Evolutionary conservation across 2,797 vertebrate species (phyloP).

Genomic region (Mus caroli): DNA sequence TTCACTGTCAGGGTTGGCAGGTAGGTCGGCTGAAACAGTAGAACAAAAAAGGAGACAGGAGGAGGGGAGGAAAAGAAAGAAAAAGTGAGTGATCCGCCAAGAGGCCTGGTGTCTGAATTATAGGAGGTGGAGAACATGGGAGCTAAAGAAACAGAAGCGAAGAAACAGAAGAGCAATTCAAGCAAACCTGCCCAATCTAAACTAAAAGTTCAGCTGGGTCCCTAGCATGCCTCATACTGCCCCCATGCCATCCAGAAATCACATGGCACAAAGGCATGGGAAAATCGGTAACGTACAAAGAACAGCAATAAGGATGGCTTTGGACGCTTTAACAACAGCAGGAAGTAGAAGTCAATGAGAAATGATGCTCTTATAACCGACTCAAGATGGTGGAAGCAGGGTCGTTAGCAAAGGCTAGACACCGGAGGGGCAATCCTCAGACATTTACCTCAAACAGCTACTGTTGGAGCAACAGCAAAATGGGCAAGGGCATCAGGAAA

Average conservation of each 20-base stretch:
- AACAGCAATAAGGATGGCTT: neutral
- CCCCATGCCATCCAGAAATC: neutral
- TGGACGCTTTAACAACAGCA: neutral
- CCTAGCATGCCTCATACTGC: neutral
- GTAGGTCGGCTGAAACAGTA: neutral
- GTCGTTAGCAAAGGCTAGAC: neutral
- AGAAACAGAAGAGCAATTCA: slow-evolving; percentile 26
- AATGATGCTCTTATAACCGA: neutral
- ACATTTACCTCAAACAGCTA: neutral
- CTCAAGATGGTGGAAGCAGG: neutral
- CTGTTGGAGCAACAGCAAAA: neutral
- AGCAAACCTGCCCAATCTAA: neutral
- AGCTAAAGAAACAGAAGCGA: neutral
- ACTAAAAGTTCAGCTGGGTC: neutral
- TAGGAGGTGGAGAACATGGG: neutral
- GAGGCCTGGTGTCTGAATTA: neutral
- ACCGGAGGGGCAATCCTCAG: neutral
- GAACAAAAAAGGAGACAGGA: neutral
- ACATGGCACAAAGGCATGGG: neutral
- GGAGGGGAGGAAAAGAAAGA: neutral
- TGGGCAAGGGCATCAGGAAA: neutral
- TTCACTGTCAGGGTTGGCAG: neutral
- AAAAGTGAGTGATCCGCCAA: neutral
- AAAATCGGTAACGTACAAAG: neutral
- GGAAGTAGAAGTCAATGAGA: slow-evolving; percentile 5